Base-by-base conservation (phyloP, 2,113 vertebrate genomes). In the Clarias magur region DNA sequence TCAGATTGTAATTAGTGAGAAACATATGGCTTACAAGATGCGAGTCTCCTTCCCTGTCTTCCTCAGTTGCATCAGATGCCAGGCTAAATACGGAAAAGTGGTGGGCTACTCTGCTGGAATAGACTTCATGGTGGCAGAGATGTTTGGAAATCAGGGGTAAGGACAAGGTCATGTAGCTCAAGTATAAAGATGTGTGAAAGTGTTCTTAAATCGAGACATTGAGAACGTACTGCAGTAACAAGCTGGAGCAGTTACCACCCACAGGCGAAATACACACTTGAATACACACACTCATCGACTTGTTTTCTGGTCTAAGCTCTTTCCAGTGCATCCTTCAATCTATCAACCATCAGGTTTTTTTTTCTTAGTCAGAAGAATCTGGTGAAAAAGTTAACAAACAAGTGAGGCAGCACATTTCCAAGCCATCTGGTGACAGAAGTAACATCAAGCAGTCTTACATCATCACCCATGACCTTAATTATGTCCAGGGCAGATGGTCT, bases 341-440 rank as follows among this genome's bases (percentile, higher is more conserved):
- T 53, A 48, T 75, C 72, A 75, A 23, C 73, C 42, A 76, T 23
- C 23, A 54, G 48, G 34, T 38, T 48, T 48, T 4, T 76, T 42
- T 48, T 75, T 21, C 48, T 48, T 67, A 12, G n/a, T 68, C 27
- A 30, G 65, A 13, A 79, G 25, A 16, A 79, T 25, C 25, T 17
- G 76, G 42, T 56, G 53, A 53, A 56, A 57, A 30, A 19, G 48
- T 23, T 15, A n/a, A 54, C 73, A 76, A 53, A 53, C 73, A 73
- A 73, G 11, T 19, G 21, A 76, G 73, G 25, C 12, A 15, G 48
- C 11, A 42, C 48, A n/a, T 76, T 48, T n/a, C 73, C 5, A 12
- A 76, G 73, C 16, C 13, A 60, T 80, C 78, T 30, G 10, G 34
- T 60, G 78, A 80, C 78, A 80, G 78, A 80, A 59, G 78, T 27